Percentiles rank a stretch among this genome's conserved stretches.
Evolutionary conservation across 2,113 vertebrate genomes (phyloP).

Genomic region (Hemibagrus wyckioides): DNA sequence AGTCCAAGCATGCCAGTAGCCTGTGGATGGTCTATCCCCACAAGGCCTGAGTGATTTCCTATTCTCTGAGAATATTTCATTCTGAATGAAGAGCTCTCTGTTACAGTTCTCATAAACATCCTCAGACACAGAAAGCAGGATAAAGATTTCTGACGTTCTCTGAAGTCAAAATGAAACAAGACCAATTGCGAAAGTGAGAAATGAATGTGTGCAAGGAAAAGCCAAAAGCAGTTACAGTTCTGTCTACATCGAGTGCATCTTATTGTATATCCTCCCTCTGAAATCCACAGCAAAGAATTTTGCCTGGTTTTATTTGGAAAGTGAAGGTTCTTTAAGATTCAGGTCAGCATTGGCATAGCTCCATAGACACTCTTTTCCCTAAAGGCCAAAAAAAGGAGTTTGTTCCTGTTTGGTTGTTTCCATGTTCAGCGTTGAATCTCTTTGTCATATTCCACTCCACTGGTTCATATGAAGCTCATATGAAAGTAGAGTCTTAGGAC

Average conservation of each 20-base stretch:
- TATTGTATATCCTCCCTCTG: neutral
- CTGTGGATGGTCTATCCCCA: slow-evolving; percentile 2
- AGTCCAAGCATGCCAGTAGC: slow-evolving; percentile 12
- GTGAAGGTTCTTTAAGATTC: neutral
- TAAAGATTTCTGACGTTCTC: neutral
- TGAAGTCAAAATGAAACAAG: neutral
- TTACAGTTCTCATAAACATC: slow-evolving; percentile 5
- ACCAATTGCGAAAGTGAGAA: neutral
- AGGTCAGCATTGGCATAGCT: neutral
- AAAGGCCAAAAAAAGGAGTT: no score
- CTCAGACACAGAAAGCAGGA: neutral
- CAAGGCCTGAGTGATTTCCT: slow-evolving; percentile 10
- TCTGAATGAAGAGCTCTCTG: slow-evolving; percentile 7
- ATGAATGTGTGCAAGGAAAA: slow-evolving; percentile 1
- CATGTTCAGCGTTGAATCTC: no score
- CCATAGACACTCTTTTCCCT: no score
- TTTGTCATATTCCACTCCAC: no score
- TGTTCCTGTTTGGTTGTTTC: no score
- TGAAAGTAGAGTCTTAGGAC: no score
- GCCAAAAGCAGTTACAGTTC: neutral
- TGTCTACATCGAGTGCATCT: neutral
- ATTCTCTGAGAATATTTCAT: slow-evolving; percentile 11
- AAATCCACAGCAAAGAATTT: neutral
- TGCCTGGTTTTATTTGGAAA: slow-evolving; percentile 13
- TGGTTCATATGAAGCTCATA: neutral